Evolutionary conservation across 2,888 invertebrate species (phyloP), one percentile per base, ranked within the genome.

Genomic region (Creontiades dilutus): DNA sequence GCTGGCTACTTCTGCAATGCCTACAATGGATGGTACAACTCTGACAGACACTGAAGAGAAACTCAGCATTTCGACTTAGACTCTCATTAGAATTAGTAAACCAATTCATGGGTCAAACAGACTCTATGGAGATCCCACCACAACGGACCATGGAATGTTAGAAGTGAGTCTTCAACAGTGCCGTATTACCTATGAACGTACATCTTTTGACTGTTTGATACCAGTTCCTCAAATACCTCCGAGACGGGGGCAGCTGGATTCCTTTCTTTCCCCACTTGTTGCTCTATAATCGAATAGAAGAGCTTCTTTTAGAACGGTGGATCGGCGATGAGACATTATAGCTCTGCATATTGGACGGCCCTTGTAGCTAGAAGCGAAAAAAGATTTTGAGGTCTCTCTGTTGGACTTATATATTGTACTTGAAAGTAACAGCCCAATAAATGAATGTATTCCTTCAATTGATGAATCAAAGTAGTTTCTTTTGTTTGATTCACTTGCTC

Each of bases 401-500:
- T 81, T 81, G 2, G 81, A 81, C 19, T 81, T 81, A 46, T 81
- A 81, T 5, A 81, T 81, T 47, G 81, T 37, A 28, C 46, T 81
- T 0, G 37, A 46, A 14, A 81, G 81, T 14, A 81, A 81, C 37
- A 81, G 13, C 46, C 81, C 81, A 5, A 81, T 81, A 46, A 81
- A 47, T 5, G 81, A 47, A 81, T 81, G 1, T 16, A 81, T 27
- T 81, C 37, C 81, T 14, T 81, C 3, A 13, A 27, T 81, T 23
- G 81, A 16, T 4, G 37, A 3, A 13, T 81, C 47, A 13, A 37
- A 81, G 14, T 81, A 81, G 14, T 81, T 81, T 13, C 81, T 16
- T 9, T 37, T 13, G 81, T 81, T 47, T 14, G 37, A 81, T 13
- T 11, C 2, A 13, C 81, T 81, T 19, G 14, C 81, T 1, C 13